phyloP scores from a whole-genome alignment of 2,888 invertebrate genomes.

The Rhagium mordax region DNA sequence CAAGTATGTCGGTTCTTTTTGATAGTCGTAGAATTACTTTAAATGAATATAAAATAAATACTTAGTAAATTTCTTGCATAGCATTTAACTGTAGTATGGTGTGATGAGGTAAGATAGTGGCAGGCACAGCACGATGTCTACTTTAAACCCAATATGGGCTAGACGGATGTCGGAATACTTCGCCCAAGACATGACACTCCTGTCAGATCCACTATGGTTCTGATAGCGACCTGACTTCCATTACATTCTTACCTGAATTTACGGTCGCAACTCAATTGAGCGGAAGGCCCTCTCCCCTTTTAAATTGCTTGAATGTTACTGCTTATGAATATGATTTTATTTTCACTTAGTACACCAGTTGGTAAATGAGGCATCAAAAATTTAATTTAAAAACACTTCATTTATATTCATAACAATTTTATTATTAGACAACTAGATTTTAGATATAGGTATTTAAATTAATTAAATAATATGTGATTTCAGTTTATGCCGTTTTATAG shows the following conservation, averaged over 20 bases:
- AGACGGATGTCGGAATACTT: conserved; percentile 54
- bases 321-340: conserved; percentile 30
- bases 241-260: conserved; percentile 51
- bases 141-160: conserved; percentile 45
- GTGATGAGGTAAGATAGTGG: conserved; percentile 51
- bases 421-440: background rate
- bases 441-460: too few species aligned
- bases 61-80: conserved; percentile 38
- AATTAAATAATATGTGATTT: too few species aligned
- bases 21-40: conserved; percentile 27
- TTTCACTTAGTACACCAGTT: conserved; percentile 11
- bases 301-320: conserved; percentile 16
- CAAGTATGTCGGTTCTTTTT: conserved; percentile 30
- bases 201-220: conserved; percentile 54
- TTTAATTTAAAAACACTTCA: background rate
- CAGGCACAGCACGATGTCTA: conserved; percentile 51
- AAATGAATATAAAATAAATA: conserved; percentile 41
- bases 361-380: conserved; percentile 22
- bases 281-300: conserved; percentile 46
- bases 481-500: too few species aligned
- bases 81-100: conserved; percentile 38
- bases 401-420: conserved; percentile 5
- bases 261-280: conserved; percentile 53
- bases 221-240: conserved; percentile 56
- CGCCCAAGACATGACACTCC: conserved; percentile 60